These are phyloP conservation scores for Meda fulgida DNA, from an alignment of 2,797 vertebrate species.

Conservation along the genomic window DNA sequence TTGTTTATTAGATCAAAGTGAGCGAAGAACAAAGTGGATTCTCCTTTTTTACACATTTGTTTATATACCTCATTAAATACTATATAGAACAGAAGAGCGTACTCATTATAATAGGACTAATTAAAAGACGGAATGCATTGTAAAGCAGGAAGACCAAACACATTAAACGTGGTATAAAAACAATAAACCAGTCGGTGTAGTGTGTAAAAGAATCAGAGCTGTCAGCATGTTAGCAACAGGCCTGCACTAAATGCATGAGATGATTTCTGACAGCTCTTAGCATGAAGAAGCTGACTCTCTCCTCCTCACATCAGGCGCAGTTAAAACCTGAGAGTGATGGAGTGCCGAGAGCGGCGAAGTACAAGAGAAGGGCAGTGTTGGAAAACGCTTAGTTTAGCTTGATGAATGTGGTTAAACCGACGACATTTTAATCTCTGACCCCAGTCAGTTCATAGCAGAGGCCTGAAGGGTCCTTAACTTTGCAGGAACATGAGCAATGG, in stretches of 20 bases:
- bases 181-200: conserved; percentile 28
- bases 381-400: conserved; percentile 61
- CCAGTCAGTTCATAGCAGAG: conserved; percentile 11
- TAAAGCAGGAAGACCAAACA: background rate
- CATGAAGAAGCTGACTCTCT: conserved; percentile 45
- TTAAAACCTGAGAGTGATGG: conserved; percentile 64
- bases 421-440: conserved; percentile 39
- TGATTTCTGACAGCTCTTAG: conserved; percentile 61
- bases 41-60: conserved; percentile 2
- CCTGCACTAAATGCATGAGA: conserved; percentile 40
- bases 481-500: background rate
- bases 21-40: conserved; percentile 26
- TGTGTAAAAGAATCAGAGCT: conserved; percentile 42
- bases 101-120: background rate
- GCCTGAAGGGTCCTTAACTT: background rate
- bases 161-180: conserved; percentile 19
- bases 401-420: conserved; percentile 61
- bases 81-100: background rate
- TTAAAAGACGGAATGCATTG: background rate
- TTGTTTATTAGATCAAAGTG: conserved; percentile 76
- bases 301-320: conserved; percentile 47
- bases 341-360: conserved; percentile 59
- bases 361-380: conserved; percentile 62
- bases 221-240: conserved; percentile 53
- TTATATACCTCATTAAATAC: conserved; percentile 30